A percentile compares a stretch with the other conserved stretches of the same genome.
Evolutionary conservation across 2,113 vertebrate species (phyloP).

Genomic region (Prunella fulvescens): DNA sequence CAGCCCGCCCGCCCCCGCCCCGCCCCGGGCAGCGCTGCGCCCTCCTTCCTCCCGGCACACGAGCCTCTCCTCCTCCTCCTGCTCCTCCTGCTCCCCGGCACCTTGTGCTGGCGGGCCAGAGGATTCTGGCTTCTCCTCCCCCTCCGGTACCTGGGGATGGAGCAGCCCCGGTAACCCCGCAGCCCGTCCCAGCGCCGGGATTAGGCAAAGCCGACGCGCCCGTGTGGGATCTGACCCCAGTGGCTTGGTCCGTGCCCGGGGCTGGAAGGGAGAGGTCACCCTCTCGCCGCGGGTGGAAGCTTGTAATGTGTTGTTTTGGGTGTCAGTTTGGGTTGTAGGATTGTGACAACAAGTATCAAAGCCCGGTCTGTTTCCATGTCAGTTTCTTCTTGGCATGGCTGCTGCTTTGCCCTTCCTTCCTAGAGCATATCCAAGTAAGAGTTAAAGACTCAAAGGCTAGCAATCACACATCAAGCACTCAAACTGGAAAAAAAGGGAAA

Average conservation of each 20-base stretch:
- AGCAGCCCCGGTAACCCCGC: neutral
- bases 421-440: neutral
- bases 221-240: fast-evolving
- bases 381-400: neutral
- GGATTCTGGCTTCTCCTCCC: neutral
- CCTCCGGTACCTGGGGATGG: neutral
- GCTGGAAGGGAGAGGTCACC: fast-evolving
- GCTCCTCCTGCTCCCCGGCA: neutral
- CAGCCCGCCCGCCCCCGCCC: neutral
- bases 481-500: too few species aligned
- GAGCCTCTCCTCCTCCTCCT: neutral
- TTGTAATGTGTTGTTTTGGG: fast-evolving
- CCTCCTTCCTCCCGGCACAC: neutral
- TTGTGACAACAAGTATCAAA: neutral
- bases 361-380: neutral
- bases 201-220: fast-evolving
- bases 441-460: neutral
- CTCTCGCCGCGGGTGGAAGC: fast-evolving
- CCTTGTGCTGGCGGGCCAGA: neutral
- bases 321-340: too few species aligned
- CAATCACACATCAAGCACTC: neutral
- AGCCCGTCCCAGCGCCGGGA: neutral
- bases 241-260: fast-evolving
- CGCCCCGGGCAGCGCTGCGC: neutral
- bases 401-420: neutral